Evolutionary conservation across 2,113 vertebrate genomes (phyloP).

Genomic region (Lepisosteus osseus): DNA sequence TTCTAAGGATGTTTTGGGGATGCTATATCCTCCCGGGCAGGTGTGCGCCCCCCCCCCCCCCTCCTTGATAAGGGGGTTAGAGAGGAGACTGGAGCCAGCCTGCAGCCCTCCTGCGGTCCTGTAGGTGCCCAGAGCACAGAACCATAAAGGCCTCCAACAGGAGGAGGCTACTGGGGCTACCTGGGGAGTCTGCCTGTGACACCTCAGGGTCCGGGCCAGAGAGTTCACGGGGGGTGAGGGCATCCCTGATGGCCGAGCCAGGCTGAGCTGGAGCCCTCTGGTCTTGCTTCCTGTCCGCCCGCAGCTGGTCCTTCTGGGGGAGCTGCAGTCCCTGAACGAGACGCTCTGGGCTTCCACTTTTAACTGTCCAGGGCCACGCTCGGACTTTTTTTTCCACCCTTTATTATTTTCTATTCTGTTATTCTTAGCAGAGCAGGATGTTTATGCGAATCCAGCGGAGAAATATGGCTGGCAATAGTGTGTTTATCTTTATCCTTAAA

Average conservation of each 20-base stretch:
- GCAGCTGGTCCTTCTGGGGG: slow-evolving; percentile 24
- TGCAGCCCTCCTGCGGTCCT: no score
- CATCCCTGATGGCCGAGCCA: no score
- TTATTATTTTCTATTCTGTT: slow-evolving; percentile 72
- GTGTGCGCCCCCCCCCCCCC: no score
- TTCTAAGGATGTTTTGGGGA: no score
- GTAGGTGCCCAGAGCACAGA: no score
- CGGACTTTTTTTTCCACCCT: slow-evolving; percentile 56
- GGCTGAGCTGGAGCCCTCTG: background rate
- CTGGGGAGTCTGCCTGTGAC: background rate
- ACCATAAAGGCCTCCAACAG: no score
- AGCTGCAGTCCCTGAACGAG: slow-evolving; percentile 1
- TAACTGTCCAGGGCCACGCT: slow-evolving; percentile 30
- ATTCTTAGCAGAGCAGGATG: slow-evolving; percentile 74
- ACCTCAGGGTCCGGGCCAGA: background rate
- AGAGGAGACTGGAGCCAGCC: no score
- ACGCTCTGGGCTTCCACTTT: slow-evolving; percentile 25
- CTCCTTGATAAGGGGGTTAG: no score
- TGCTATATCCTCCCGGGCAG: no score
- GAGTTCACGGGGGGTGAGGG: no score
- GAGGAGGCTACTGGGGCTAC: no score
- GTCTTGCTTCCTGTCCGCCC: background rate
- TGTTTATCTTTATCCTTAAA: slow-evolving; percentile 62
- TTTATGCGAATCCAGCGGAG: slow-evolving; percentile 63
- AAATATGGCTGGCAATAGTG: slow-evolving; percentile 65